A percentile compares a stretch with the other conserved stretches of the same genome.
Evolutionary conservation across 2,888 invertebrate species (phyloP).

Genomic region (Capitulum mitella): DNA sequence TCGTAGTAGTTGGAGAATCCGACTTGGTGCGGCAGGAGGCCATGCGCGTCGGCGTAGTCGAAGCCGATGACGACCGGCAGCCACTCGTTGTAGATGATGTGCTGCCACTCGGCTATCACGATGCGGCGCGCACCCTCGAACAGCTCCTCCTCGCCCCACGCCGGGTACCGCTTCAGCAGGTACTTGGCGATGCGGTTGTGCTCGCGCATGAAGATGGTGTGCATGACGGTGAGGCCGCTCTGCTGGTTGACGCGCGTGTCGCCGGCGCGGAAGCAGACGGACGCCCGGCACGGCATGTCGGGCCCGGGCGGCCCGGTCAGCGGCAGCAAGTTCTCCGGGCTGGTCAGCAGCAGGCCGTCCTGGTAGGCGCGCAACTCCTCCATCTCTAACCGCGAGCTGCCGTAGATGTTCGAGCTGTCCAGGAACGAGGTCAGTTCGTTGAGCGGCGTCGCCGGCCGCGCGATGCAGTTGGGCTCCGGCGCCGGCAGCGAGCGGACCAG

Average conservation of each 20-base stretch:
- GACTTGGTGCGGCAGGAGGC: not conserved
- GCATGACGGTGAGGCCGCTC: conserved; percentile 61
- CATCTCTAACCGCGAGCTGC: conserved; percentile 59
- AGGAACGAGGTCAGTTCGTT: conserved; percentile 60
- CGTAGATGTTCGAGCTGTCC: conserved; percentile 74
- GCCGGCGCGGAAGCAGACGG: conserved; percentile 39
- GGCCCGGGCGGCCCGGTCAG: not conserved
- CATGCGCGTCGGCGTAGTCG: conserved; percentile 36
- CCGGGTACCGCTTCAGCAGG: conserved; percentile 44
- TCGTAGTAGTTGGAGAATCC: conserved; percentile 31
- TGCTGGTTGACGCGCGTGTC: conserved; percentile 51
- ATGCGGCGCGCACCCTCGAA: conserved; percentile 50
- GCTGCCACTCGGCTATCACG: conserved; percentile 49
- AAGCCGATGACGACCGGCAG: conserved; percentile 50
- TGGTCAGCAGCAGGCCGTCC: conserved; percentile 50
- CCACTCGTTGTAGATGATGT: conserved; percentile 51
- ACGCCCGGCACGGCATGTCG: not conserved
- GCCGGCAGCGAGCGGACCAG: conserved; percentile 63
- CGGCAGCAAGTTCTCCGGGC: conserved; percentile 30
- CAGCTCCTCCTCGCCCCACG: conserved; percentile 49
- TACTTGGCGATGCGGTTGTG: conserved; percentile 48
- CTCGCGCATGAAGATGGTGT: conserved; percentile 55
- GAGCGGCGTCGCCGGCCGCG: conserved; percentile 63
- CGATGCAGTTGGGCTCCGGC: conserved; percentile 54
- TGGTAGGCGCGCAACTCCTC: conserved; percentile 57